Percentiles rank a stretch among this genome's conserved stretches.
These are phyloP conservation scores for Eonycteris spelaea DNA, from an alignment of 2,113 vertebrate genomes.

Conservation along the genomic window DNA sequence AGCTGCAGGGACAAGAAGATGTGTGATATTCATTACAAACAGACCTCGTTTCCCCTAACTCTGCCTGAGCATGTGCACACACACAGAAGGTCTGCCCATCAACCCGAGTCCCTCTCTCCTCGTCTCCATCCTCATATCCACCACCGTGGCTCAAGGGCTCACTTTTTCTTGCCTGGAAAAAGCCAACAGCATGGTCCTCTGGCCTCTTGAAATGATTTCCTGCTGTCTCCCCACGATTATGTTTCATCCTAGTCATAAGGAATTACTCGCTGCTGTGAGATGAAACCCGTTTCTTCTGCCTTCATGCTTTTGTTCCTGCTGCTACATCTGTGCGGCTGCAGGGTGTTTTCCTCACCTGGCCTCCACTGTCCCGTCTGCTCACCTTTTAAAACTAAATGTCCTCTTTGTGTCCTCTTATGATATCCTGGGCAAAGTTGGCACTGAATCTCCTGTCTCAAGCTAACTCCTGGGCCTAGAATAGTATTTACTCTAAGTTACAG, in stretches of 20 bases:
- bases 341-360: not conserved
- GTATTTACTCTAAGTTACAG: not conserved
- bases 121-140: no score
- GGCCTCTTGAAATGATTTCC: not conserved
- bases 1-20: not conserved
- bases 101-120: not conserved
- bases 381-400: not conserved
- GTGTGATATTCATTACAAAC: not conserved
- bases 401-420: not conserved
- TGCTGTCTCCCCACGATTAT: not conserved
- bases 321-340: not conserved
- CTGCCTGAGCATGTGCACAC: fast-evolving
- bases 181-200: not conserved
- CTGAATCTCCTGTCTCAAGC: not conserved
- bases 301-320: not conserved
- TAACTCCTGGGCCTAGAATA: not conserved
- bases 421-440: not conserved
- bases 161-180: not conserved
- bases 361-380: not conserved
- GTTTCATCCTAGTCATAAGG: not conserved
- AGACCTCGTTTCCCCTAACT: not conserved
- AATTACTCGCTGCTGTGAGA: not conserved
- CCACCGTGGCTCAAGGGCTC: not conserved
- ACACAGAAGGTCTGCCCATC: no score
- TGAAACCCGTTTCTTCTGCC: not conserved